Percentiles rank a stretch among this genome's conserved stretches.
phyloP scores from a whole-genome alignment of 53 echinoderm and acorn worm species.

The Holothuria leucospilota region DNA sequence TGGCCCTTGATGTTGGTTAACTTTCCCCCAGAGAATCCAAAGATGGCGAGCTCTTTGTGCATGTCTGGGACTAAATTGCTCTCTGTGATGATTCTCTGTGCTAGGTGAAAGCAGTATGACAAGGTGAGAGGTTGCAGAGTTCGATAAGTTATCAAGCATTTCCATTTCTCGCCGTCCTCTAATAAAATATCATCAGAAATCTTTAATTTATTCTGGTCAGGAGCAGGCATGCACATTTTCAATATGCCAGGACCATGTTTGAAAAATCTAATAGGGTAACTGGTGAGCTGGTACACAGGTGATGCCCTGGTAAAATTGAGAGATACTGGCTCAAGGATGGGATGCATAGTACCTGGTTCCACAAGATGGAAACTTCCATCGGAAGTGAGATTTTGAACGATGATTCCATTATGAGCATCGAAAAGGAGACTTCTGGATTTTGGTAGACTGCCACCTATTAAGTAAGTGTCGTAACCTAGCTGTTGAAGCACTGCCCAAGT shows the following conservation, averaged over 20 bases:
- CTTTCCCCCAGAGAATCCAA: neutral
- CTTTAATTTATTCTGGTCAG: neutral
- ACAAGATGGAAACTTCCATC: neutral
- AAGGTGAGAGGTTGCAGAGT: neutral
- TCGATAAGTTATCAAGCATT: neutral
- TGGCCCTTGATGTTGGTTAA: neutral
- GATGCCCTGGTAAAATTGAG: constrained; percentile 1
- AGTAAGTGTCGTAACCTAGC: constrained; percentile 3
- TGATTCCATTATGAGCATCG: neutral
- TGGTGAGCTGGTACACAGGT: neutral
- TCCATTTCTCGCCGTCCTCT: neutral
- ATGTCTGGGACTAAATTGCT: neutral
- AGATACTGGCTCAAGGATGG: neutral
- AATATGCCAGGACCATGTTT: neutral
- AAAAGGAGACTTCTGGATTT: neutral
- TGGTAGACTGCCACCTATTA: neutral
- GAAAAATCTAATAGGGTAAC: neutral
- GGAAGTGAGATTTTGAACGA: neutral
- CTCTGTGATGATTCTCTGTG: neutral
- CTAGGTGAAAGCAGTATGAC: neutral
- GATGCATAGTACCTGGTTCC: neutral
- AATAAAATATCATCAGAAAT: neutral
- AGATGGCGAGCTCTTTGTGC: neutral
- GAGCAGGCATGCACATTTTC: neutral
- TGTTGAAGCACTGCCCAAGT: neutral